A percentile compares a stretch with the other conserved stretches of the same genome.
These are phyloP conservation scores for Neotoxoptera formosana DNA, from an alignment of 1,140 invertebrate genomes.

Conservation along the genomic window DNA sequence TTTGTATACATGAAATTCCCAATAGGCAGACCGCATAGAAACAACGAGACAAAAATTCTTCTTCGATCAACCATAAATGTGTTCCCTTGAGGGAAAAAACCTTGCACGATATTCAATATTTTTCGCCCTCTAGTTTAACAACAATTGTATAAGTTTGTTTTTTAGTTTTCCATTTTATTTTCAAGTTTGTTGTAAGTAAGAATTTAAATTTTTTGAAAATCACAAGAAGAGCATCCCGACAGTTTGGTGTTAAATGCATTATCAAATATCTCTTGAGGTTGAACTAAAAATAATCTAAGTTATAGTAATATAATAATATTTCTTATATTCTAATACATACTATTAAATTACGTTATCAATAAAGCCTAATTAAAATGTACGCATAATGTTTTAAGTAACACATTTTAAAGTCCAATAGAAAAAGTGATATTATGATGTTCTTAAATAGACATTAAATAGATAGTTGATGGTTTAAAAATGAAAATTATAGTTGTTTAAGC, in stretches of 20 bases:
- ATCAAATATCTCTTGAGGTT: background rate
- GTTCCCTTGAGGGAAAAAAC: background rate
- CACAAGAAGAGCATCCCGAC: background rate
- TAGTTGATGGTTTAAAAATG: background rate
- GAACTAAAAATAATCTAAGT: background rate
- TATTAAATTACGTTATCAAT: background rate
- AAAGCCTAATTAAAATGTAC: background rate
- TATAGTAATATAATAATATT: too few species aligned
- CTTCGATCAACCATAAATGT: background rate
- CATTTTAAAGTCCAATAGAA: background rate
- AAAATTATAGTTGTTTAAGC: too few species aligned
- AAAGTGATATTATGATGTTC: background rate
- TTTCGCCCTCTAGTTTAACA: background rate
- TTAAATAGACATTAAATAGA: background rate
- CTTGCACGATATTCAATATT: background rate
- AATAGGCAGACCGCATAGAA: background rate
- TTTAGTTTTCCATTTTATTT: background rate
- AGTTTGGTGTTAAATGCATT: background rate
- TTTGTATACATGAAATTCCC: background rate
- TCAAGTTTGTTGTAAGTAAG: background rate
- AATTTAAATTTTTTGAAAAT: conserved; percentile 21
- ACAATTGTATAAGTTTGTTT: conserved; percentile 5
- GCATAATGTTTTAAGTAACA: background rate
- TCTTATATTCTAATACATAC: background rate
- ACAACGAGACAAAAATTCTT: background rate